Evolutionary conservation across 1,140 invertebrate species (phyloP), one percentile per base, ranked within the genome.

Genomic region (Apis laboriosa): DNA sequence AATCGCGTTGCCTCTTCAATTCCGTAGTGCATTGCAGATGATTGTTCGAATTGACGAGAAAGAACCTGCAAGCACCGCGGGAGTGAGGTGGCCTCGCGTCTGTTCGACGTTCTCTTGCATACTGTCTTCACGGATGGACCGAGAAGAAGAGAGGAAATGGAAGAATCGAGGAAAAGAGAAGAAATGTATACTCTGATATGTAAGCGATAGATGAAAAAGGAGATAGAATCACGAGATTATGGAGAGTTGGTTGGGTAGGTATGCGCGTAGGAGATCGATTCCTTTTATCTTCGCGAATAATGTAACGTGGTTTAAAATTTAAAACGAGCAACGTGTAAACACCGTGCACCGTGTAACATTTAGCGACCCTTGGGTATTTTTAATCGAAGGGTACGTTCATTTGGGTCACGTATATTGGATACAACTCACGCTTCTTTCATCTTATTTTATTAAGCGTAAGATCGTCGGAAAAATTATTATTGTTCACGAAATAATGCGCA

Each of bases 11-110:
- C 95, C 94, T 93, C 96, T 94, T 97, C 97, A 97, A 97, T 97
- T 97, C 97, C 97, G 97, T 97, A 97, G 97, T 97, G 97, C 97
- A 97, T 97, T 97, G 97, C 97, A 97, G 97, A 97, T 96, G 96
- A 95, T 95, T 94, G 91, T 95, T 93, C 90, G 94, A 43, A 95
- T 94, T 94, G 91, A 95, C 82, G 73, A 88, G 86, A 86, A 90
- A 92, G 84, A 92, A 92, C 90, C 97, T 97, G 97, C 97, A 97
- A 97, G 97, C 97, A 97, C 96, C 97, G 97, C 96, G 97, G 97
- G 97, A 97, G 96, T 97, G 97, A 97, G 96, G 96, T 92, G 95
- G 93, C 92, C 90, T 94, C 95, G 93, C 92, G 94, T 92, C 92
- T 91, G 89, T 92, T 92, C 93, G 85, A 91, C 93, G 70, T 77